Evolutionary conservation across 2,113 vertebrate species (phyloP).

Genomic region (Tympanuchus pallidicinctus): DNA sequence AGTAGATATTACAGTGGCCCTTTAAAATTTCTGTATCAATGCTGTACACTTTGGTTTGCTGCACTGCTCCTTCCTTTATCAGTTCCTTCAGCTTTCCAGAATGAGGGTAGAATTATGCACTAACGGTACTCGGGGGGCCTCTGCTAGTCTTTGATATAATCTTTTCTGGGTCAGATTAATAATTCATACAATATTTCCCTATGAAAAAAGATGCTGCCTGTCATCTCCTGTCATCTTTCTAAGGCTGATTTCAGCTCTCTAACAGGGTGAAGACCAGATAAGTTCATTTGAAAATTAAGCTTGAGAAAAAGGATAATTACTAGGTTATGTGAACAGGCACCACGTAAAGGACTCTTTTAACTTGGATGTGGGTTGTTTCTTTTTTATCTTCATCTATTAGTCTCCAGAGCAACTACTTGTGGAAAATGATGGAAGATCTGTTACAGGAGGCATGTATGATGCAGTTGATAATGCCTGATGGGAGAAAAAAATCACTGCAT

Average conservation of each 20-base stretch:
- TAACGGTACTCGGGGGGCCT: constrained; percentile 38
- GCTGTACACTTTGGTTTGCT: neutral
- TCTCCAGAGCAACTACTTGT: neutral
- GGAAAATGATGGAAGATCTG: neutral
- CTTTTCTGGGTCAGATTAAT: constrained; percentile 76
- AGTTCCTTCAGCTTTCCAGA: neutral
- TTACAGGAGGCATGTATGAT: neutral
- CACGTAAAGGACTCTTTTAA: neutral
- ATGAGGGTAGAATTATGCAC: constrained; percentile 53
- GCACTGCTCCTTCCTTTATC: neutral
- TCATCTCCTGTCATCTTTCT: constrained; percentile 40
- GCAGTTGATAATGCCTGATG: neutral
- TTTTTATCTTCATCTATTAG: neutral
- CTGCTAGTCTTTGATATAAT: constrained; percentile 60
- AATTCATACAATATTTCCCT: constrained; percentile 64
- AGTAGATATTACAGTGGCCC: neutral
- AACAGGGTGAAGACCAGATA: neutral
- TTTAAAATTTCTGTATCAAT: neutral
- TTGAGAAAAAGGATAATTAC: constrained; percentile 9
- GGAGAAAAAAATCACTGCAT: neutral
- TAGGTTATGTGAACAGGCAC: neutral
- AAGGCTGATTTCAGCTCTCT: constrained; percentile 13
- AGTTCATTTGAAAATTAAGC: constrained; percentile 25
- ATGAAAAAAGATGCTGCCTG: constrained; percentile 40
- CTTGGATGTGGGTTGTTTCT: neutral